phyloP scores from a whole-genome alignment of 92 coral and sea anemone genomes.

The Actinernus sp. region DNA sequence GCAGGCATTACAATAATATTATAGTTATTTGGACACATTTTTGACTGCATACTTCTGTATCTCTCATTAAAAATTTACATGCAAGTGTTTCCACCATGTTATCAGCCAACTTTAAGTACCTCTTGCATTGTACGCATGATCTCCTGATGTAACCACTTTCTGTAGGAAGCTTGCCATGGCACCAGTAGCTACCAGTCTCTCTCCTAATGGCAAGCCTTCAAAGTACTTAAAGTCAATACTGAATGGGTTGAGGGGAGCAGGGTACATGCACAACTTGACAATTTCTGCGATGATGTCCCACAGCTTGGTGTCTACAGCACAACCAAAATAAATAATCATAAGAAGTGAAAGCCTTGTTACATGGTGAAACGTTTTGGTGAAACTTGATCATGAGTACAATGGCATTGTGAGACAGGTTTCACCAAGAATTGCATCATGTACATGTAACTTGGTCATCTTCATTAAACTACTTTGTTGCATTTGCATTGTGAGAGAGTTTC shows the following conservation, averaged over 20 bases:
- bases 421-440: too few species aligned
- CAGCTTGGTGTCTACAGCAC: slow-evolving; percentile 80
- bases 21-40: too few species aligned
- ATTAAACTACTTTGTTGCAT: too few species aligned
- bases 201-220: slow-evolving; percentile 85
- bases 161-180: slow-evolving; percentile 96
- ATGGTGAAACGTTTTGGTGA: too few species aligned
- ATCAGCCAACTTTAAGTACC: too few species aligned
- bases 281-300: slow-evolving; percentile 97
- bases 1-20: too few species aligned
- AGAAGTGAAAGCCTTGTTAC: too few species aligned
- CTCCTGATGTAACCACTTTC: slow-evolving; percentile 89
- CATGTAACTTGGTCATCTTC: too few species aligned
- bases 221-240: slow-evolving; percentile 92
- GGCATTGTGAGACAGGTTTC: background rate
- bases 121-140: slow-evolving; percentile 97
- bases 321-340: background rate
- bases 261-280: slow-evolving; percentile 92
- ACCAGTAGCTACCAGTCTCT: slow-evolving; percentile 87
- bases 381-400: background rate
- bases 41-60: too few species aligned
- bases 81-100: too few species aligned
- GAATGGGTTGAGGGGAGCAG: slow-evolving; percentile 96
- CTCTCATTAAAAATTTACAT: too few species aligned
- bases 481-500: too few species aligned